phyloP scores from a whole-genome alignment of 1,140 invertebrate species.

The Chelonus insularis region DNA sequence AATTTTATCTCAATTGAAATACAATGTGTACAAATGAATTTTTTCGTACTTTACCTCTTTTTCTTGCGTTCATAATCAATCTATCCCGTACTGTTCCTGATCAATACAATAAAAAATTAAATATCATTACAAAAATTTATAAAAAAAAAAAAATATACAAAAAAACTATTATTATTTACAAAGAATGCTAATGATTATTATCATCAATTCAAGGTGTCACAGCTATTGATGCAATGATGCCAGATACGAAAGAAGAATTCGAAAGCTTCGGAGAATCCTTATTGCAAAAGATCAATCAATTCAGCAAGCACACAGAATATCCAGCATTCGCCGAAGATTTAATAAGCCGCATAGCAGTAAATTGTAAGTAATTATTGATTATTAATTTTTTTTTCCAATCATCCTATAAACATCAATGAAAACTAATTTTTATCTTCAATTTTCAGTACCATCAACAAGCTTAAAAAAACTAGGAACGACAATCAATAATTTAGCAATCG shows the following conservation, averaged over 20 bases:
- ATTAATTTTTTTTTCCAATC: constrained; percentile 29
- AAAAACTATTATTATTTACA: not conserved
- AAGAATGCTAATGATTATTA: not conserved
- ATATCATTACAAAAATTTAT: constrained; percentile 11
- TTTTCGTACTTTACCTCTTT: constrained; percentile 41
- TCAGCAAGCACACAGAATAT: constrained; percentile 73
- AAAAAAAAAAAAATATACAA: constrained; percentile 3
- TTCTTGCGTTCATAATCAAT: constrained; percentile 38
- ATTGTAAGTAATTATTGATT: constrained; percentile 67
- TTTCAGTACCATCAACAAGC: constrained; percentile 69
- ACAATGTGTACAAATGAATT: constrained; percentile 55
- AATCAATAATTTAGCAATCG: constrained; percentile 77
- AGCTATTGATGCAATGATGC: constrained; percentile 68
- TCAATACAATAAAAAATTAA: constrained; percentile 16
- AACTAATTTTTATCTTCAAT: constrained; percentile 19
- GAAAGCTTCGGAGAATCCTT: constrained; percentile 75
- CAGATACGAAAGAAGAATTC: constrained; percentile 79
- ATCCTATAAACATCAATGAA: too few relatives aligned
- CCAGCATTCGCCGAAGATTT: constrained; percentile 77
- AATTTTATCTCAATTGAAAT: constrained; percentile 48
- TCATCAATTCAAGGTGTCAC: constrained; percentile 58
- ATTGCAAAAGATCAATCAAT: constrained; percentile 70
- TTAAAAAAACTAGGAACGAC: constrained; percentile 81
- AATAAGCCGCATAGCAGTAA: constrained; percentile 75
- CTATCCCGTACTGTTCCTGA: constrained; percentile 51